Base-by-base conservation (phyloP, 2,888 invertebrate species). In the Ochropacha duplaris region DNA sequence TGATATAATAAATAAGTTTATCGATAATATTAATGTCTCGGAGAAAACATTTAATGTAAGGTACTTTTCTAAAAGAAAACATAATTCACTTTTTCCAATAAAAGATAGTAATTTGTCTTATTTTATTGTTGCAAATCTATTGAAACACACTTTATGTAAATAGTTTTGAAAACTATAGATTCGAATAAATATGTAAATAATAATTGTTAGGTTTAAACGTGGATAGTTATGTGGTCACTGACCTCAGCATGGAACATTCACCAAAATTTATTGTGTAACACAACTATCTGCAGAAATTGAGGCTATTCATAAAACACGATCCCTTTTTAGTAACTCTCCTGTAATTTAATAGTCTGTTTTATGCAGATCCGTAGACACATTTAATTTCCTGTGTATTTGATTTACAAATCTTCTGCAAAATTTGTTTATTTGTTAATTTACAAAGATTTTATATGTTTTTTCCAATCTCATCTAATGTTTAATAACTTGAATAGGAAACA, bases 1-100 rank as follows among this genome's bases (percentile, higher is more conserved):
- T 80, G 79, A 80, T 80, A 80, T 80, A 80, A 66, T 65, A 56
- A 63, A 55, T 72, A 72, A 72, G 72, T 56, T 64, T 66, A 68
- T 60, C 55, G 60, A 57, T 55, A 36, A 54, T 58, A 49, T 50
- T 56, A 39, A 44, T 44, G 22, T 58, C 57, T 59, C 26, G 24
- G 52, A 24, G 39, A 28, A 58, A 49, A 61, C 64, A 73, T 71
- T 71, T 74, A 71, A 61, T 49, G 57, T 73, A 71, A 67, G 63
- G 59, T 75, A 72, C 67, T 76, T 54, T 79, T 76, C 72, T 75
- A 74, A 74, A 76, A 71, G 64, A 65, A 71, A 66, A 16, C 44
- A 3, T 44, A 44, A 62, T 74, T 64, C 58, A 63, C 63, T 65
- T 62, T 65, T 66, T 67, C 60, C 60, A 58, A 58, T 61, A 28